A percentile compares a stretch with the other conserved stretches of the same genome.
Evolutionary conservation across 1,140 invertebrate genomes (phyloP).

Genomic region (Neodiprion pinetum): DNA sequence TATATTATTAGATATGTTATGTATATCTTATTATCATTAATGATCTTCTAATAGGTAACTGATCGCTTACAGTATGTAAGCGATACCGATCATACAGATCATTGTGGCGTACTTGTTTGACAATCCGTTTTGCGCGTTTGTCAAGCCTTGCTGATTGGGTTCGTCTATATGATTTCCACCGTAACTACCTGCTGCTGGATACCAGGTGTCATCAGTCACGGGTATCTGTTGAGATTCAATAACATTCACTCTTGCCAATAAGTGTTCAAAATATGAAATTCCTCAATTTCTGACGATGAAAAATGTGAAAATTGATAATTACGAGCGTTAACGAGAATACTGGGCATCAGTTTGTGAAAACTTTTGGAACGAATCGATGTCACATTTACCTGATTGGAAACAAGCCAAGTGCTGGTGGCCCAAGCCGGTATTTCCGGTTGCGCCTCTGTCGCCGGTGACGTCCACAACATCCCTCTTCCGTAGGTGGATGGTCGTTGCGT

Average conservation of each 20-base stretch:
- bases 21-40: no score
- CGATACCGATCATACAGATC: neutral
- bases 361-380: neutral
- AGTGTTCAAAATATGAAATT: conserved; percentile 17
- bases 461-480: conserved; percentile 59
- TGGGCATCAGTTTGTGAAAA: no score
- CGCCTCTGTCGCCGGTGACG: conserved; percentile 34
- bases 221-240: conserved; percentile 34
- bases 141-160: conserved; percentile 67
- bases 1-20: no score
- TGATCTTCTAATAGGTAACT: no score
- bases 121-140: conserved; percentile 29
- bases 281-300: conserved; percentile 11
- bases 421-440: conserved; percentile 53
- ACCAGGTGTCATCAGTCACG: conserved; percentile 59
- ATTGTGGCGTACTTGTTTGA: conserved; percentile 15
- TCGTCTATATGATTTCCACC: conserved; percentile 66
- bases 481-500: conserved; percentile 53
- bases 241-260: conserved; percentile 10
- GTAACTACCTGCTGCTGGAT: conserved; percentile 60
- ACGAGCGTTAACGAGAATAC: no score
- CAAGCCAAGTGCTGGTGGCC: conserved; percentile 53
- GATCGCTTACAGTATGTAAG: neutral
- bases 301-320: neutral
- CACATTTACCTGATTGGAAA: conserved; percentile 34